Evolutionary conservation across 1,140 invertebrate genomes (phyloP), one percentile per base, ranked within the genome.

Genomic region (Alviniconcha marisindica): DNA sequence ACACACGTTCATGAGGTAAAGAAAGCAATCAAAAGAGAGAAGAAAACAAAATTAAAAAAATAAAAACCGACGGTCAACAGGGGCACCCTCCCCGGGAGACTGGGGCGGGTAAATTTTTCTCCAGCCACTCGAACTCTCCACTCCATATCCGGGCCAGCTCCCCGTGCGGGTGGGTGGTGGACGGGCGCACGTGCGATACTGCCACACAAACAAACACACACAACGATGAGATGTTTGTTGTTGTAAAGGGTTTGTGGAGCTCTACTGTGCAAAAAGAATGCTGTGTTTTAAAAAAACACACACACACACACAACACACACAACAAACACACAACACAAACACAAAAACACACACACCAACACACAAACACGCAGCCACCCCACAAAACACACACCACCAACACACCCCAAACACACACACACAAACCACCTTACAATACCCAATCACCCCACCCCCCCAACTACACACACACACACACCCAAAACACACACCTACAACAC

Each of bases 71-170:
- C n/a, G n/a, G n/a, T n/a, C n/a, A n/a, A n/a, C n/a, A n/a, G n/a
- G n/a, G n/a, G n/a, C n/a, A n/a, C n/a, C n/a, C n/a, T n/a, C n/a
- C n/a, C n/a, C n/a, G n/a, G n/a, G n/a, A n/a, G n/a, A n/a, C n/a
- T n/a, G n/a, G n/a, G n/a, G n/a, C n/a, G n/a, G n/a, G n/a, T n/a
- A n/a, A 93, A 51, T 90, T 91, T 10, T 89, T 77, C 83, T 93
- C 93, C 44, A 91, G 91, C 77, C 90, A 92, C 15, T 90, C 89
- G 28, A 92, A 82, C 28, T 90, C 87, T 38, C 87, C 28, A 81
- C 56, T 0, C 87, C 88, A 42, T 85, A 85, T 24, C 14, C 87
- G 82, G 12, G 90, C 89, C n/a, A 88, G 79, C 18, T 84, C 44
- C 2, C 84, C 86, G 28, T 88, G 83, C 4, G 78, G 42, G 15